Evolutionary conservation across 2,888 invertebrate genomes (phyloP).

Genomic region (Tipula lateralis): DNA sequence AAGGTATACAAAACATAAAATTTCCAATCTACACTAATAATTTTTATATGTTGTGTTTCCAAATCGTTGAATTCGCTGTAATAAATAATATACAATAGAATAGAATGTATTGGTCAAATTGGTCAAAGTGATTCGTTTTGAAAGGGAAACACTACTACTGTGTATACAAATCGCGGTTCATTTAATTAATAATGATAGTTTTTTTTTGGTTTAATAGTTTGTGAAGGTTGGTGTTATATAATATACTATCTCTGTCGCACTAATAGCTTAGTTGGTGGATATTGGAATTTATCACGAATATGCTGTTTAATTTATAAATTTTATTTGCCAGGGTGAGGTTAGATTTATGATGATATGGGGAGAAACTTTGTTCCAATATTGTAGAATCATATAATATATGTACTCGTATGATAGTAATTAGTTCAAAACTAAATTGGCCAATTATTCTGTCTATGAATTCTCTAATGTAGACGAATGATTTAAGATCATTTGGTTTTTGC

Average conservation of each 20-base stretch:
- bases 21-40: background rate
- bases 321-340: background rate
- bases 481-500: too few species aligned
- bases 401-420: too few species aligned
- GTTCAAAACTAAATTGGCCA: too few species aligned
- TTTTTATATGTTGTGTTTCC: background rate
- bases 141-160: background rate
- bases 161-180: background rate
- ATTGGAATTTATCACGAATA: background rate
- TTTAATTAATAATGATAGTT: slow-evolving; percentile 11
- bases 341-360: background rate
- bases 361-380: background rate
- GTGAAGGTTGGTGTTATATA: background rate
- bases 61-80: background rate
- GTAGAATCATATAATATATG: background rate
- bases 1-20: background rate
- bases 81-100: background rate
- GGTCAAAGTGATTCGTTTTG: slow-evolving; percentile 9
- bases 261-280: background rate
- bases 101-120: background rate
- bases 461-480: too few species aligned
- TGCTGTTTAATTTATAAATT: background rate
- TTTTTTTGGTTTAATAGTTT: background rate
- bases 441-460: too few species aligned
- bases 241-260: background rate